Evolutionary conservation across 2,797 vertebrate species (phyloP).

Genomic region (Melanotaenia nigrans): DNA sequence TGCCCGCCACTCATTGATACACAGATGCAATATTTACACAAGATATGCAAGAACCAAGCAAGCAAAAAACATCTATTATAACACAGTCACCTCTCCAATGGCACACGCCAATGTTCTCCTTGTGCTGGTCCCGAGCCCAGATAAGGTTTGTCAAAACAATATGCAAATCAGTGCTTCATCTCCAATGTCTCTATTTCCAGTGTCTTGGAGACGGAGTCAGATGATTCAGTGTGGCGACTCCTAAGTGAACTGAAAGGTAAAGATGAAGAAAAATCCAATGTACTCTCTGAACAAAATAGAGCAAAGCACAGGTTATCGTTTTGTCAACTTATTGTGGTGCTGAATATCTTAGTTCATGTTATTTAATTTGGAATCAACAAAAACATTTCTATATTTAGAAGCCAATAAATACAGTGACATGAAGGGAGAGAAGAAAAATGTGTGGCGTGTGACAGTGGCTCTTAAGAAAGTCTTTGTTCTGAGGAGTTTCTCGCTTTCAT

Average conservation of each 20-base stretch:
- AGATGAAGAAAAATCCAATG: too few relatives aligned
- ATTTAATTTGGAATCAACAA: background rate
- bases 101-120: too few relatives aligned
- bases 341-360: background rate
- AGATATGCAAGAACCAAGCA: too few relatives aligned
- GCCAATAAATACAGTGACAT: background rate
- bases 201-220: too few relatives aligned
- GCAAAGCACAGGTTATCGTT: background rate
- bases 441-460: background rate
- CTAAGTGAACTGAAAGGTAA: too few relatives aligned
- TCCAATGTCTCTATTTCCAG: too few relatives aligned
- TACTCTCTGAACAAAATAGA: conserved; percentile 8
- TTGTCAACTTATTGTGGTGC: background rate
- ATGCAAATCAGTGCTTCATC: too few relatives aligned
- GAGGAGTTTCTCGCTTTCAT: conserved; percentile 27
- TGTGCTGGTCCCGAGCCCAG: too few relatives aligned
- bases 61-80: too few relatives aligned
- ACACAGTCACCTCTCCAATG: too few relatives aligned
- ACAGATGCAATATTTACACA: background rate
- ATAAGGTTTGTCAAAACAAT: too few relatives aligned
- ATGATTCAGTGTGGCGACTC: too few relatives aligned
- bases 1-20: background rate
- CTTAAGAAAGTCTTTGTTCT: conserved; percentile 6
- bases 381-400: background rate
- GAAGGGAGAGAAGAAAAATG: background rate